These are phyloP conservation scores for Carassius gibelio DNA, from an alignment of 2,113 vertebrate species.

Conservation along the genomic window DNA sequence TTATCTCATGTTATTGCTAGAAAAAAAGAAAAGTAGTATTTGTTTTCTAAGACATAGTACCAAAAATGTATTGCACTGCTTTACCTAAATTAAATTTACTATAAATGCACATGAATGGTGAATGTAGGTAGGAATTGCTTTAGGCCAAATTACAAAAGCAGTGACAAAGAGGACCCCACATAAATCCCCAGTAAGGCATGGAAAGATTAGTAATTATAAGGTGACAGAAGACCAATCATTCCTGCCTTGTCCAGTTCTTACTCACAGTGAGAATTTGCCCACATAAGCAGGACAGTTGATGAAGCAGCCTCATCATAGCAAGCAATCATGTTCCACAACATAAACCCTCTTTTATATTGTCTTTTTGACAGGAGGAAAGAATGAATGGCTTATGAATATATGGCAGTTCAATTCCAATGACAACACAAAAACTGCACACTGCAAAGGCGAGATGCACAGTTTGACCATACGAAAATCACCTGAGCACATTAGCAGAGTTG, in stretches of 20 bases:
- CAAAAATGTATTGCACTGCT: neutral
- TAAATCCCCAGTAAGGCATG: constrained; percentile 8
- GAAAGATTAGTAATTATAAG: constrained; percentile 43
- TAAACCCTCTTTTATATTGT: constrained; percentile 36
- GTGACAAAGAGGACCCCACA: neutral
- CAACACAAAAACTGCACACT: neutral
- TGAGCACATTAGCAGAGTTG: neutral
- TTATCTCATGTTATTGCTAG: neutral
- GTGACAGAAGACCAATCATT: constrained; percentile 41
- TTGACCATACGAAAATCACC: neutral
- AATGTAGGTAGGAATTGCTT: neutral
- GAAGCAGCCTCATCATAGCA: neutral
- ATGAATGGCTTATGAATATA: constrained; percentile 49
- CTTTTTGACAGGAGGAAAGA: constrained; percentile 11
- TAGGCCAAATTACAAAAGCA: neutral
- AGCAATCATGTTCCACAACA: constrained; percentile 21
- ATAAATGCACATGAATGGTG: neutral
- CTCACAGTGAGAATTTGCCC: constrained; percentile 31
- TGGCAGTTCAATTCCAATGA: constrained; percentile 38
- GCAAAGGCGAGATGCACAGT: neutral
- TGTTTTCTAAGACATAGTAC: neutral
- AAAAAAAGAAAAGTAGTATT: neutral
- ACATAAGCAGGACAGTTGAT: constrained; percentile 40
- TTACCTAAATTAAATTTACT: neutral
- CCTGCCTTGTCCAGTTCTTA: constrained; percentile 21